A percentile compares a stretch with the other conserved stretches of the same genome.
These are phyloP conservation scores for Uropetala carovei DNA, from an alignment of 2,888 invertebrate species.

Conservation along the genomic window DNA sequence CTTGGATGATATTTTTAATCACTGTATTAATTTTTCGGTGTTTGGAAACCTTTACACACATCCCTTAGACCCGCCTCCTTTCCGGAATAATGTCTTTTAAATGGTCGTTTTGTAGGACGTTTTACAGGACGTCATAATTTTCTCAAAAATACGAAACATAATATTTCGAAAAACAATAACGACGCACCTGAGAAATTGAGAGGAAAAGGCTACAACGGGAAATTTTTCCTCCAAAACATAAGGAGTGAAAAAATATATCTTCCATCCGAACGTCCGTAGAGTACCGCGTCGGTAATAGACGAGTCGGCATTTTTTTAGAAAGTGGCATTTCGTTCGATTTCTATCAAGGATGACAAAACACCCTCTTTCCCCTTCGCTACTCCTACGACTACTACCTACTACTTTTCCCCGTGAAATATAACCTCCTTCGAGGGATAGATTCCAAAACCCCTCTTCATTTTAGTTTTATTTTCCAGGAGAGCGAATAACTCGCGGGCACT, in stretches of 20 bases:
- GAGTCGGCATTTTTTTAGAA: background rate
- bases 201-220: background rate
- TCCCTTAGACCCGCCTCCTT: no score
- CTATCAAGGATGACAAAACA: background rate
- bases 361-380: background rate
- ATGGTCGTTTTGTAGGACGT: no score
- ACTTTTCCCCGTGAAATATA: background rate
- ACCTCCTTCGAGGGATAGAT: constrained; percentile 6
- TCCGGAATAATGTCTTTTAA: no score
- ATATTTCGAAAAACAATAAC: no score
- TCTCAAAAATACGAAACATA: no score
- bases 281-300: background rate
- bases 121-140: no score
- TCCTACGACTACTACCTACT: no score
- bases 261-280: background rate
- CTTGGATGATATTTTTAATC: no score
- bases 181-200: background rate
- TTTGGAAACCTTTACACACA: no score
- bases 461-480: background rate
- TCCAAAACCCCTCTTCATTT: background rate
- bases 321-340: background rate
- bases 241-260: background rate
- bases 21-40: no score
- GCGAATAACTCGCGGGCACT: no score
- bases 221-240: background rate